phyloP scores from a whole-genome alignment of 2,113 vertebrate genomes.

The Chelonoidis abingdonii region DNA sequence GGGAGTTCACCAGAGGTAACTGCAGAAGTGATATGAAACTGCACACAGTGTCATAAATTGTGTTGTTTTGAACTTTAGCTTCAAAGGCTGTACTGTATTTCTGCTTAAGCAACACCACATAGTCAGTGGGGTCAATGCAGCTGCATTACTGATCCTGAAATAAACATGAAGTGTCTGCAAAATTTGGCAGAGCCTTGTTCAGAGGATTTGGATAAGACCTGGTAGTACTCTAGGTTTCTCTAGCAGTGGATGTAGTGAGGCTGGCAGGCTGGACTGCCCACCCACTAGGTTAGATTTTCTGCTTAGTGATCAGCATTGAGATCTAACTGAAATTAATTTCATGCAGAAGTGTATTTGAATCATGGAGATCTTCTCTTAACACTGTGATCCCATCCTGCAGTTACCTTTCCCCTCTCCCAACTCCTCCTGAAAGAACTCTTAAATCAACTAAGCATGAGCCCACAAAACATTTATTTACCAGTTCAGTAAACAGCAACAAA shows the following conservation, averaged over 20 bases:
- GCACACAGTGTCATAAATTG: fast-evolving
- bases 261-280: constrained; percentile 13
- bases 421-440: constrained; percentile 10
- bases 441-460: neutral
- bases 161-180: constrained; percentile 1
- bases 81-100: neutral
- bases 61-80: neutral
- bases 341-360: neutral
- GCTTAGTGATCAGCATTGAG: constrained; percentile 10
- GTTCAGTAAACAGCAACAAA: neutral
- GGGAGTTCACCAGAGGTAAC: neutral
- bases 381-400: neutral
- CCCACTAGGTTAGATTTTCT: constrained; percentile 28
- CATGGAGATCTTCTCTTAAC: fast-evolving
- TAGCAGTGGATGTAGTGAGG: neutral
- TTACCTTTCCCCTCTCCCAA: neutral
- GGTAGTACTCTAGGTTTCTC: neutral
- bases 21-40: neutral
- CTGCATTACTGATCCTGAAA: constrained; percentile 7
- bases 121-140: neutral
- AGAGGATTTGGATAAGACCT: neutral
- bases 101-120: constrained; percentile 16
- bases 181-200: neutral
- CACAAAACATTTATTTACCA: constrained; percentile 10
- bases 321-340: constrained; percentile 44